Conservation (phyloP, 2,113 vertebrate genomes). For the Columbina picui region DNA sequence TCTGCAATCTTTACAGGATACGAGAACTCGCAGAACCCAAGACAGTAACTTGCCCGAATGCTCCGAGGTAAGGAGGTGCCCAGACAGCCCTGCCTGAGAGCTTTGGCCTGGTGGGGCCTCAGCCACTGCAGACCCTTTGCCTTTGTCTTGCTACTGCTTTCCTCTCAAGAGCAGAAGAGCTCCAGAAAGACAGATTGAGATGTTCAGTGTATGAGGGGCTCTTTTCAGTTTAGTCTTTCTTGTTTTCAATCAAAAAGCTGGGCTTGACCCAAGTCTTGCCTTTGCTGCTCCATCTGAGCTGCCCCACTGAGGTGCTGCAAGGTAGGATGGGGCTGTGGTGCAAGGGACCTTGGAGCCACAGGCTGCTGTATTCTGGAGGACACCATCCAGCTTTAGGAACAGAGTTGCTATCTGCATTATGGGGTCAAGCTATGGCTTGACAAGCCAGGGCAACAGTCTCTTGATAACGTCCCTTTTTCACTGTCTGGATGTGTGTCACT, state of each 20-base stretch:
- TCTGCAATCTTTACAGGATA: conserved; percentile 3
- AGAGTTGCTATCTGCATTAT: background rate
- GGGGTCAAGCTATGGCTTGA: background rate
- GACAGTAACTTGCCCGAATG: background rate
- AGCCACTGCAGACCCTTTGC: background rate
- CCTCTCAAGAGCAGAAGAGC: background rate
- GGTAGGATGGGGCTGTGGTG: background rate
- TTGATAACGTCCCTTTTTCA: background rate
- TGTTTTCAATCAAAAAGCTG: background rate
- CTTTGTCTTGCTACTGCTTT: background rate
- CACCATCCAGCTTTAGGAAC: background rate
- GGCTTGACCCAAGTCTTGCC: background rate
- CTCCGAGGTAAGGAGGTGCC: background rate
- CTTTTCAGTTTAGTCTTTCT: background rate
- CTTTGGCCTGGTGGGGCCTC: background rate
- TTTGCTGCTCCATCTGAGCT: background rate
- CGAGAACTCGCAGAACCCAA: conserved; percentile 34
- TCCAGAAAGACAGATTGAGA: background rate
- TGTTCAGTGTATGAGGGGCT: background rate
- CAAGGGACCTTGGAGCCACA: rapidly evolving
- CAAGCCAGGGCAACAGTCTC: background rate
- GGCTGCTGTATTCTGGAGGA: background rate
- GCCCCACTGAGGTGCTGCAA: background rate
- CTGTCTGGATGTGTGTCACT: background rate
- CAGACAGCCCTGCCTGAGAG: background rate